Evolutionary conservation across 2,797 vertebrate genomes (phyloP).

Genomic region (Aldrovandia affinis): DNA sequence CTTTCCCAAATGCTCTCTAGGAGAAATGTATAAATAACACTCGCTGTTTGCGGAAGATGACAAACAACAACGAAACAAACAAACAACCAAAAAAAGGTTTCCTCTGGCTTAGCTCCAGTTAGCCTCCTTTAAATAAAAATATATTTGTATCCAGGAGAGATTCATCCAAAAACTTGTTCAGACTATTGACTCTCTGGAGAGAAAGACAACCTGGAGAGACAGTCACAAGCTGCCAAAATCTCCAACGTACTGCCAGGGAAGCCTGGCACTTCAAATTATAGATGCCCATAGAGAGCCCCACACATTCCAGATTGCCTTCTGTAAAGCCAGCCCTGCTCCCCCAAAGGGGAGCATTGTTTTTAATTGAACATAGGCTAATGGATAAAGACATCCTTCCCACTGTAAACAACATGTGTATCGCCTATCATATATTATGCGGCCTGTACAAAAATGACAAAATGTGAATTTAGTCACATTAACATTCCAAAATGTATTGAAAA

Average conservation of each 20-base stretch:
- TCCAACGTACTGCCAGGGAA: background rate
- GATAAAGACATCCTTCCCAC: background rate
- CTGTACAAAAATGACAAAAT: too few species aligned
- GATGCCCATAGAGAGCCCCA: background rate
- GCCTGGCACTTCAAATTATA: background rate
- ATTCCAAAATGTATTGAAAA: background rate
- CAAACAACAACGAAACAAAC: background rate
- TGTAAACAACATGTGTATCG: background rate
- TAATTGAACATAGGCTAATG: background rate
- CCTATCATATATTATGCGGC: background rate
- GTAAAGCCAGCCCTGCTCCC: too few species aligned
- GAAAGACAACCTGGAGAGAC: background rate
- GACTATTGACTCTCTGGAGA: conserved; percentile 1
- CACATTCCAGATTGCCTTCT: background rate
- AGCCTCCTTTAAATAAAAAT: background rate
- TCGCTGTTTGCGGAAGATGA: background rate
- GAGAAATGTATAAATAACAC: conserved; percentile 11
- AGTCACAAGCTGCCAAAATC: conserved; percentile 8
- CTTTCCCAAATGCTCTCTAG: background rate
- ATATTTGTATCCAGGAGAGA: background rate
- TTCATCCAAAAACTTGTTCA: conserved; percentile 15
- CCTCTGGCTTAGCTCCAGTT: background rate
- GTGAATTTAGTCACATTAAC: background rate
- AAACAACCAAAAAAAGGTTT: background rate
- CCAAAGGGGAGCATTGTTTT: too few species aligned